These are phyloP conservation scores for Chouioia cunea DNA, from an alignment of 2,888 invertebrate species.

Conservation along the genomic window DNA sequence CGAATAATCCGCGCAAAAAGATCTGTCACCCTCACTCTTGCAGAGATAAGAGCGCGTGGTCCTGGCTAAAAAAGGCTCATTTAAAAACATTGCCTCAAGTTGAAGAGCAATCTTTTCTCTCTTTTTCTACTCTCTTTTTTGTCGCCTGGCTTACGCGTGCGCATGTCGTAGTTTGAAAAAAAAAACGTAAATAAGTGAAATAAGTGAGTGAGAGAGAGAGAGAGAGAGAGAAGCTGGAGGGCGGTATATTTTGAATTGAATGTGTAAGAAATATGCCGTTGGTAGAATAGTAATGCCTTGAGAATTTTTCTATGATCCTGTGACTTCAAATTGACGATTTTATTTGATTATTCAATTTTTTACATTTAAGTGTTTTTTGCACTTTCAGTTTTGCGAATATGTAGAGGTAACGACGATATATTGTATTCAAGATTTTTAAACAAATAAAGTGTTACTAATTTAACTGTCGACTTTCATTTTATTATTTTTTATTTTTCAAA, in stretches of 20 bases:
- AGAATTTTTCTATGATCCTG: too few species aligned
- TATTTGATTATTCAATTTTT: too few species aligned
- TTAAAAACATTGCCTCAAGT: constrained; percentile 48
- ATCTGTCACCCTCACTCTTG: constrained; percentile 7
- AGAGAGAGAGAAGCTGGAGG: neutral
- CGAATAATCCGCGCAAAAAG: constrained; percentile 35
- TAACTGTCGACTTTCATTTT: too few species aligned
- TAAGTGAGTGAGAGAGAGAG: neutral
- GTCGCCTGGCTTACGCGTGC: neutral
- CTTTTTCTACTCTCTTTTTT: constrained; percentile 12
- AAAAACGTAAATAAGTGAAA: constrained; percentile 11
- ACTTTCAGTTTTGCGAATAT: too few species aligned
- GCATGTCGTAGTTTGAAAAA: neutral
- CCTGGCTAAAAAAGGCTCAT: constrained; percentile 44
- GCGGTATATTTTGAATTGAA: constrained; percentile 31
- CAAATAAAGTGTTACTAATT: too few species aligned
- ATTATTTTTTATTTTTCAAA: too few species aligned
- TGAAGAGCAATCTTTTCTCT: constrained; percentile 23
- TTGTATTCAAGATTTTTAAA: too few species aligned
- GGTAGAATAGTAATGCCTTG: constrained; percentile 22
- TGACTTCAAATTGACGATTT: too few species aligned
- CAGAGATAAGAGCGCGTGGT: constrained; percentile 29
- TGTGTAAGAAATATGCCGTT: constrained; percentile 9
- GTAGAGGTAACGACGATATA: too few species aligned
- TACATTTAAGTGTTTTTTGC: too few species aligned